Evolutionary conservation across 2,888 invertebrate species (phyloP).

Genomic region (Rhagonycha fulva): DNA sequence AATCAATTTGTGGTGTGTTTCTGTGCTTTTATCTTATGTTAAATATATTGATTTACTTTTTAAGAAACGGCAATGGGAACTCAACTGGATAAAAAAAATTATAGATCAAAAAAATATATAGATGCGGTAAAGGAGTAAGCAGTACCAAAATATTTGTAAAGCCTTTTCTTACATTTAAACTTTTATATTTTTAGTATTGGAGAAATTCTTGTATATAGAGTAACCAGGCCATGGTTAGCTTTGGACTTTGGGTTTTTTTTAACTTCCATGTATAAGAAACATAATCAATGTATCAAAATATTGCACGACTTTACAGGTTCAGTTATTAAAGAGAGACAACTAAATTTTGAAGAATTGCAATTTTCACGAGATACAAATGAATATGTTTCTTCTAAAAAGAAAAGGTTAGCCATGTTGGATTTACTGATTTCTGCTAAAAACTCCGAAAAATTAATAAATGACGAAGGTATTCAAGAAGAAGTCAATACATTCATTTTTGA

Average conservation of each 20-base stretch:
- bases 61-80: conserved; percentile 73
- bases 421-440: conserved; percentile 58
- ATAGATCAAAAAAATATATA: conserved; percentile 32
- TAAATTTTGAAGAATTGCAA: conserved; percentile 3
- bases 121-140: conserved; percentile 63
- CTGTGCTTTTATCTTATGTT: not conserved
- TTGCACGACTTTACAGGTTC: conserved; percentile 40
- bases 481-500: conserved; percentile 69
- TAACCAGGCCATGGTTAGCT: conserved; percentile 39
- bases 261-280: conserved; percentile 7
- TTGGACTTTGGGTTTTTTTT: conserved; percentile 27
- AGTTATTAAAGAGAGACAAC: conserved; percentile 37
- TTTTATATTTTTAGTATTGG: conserved; percentile 30
- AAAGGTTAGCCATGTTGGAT: conserved; percentile 62
- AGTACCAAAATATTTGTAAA: not conserved
- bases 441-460: conserved; percentile 56
- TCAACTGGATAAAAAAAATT: conserved; percentile 56
- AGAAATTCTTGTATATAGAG: conserved; percentile 31
- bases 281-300: conserved; percentile 15
- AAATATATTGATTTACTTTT: conserved; percentile 30
- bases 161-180: not conserved
- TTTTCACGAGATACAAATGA: conserved; percentile 12
- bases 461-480: conserved; percentile 63
- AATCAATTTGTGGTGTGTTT: not conserved
- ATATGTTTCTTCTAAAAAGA: conserved; percentile 43